These are phyloP conservation scores for Drosophila takahashii DNA, from an alignment of 1,140 invertebrate genomes.

Conservation along the genomic window DNA sequence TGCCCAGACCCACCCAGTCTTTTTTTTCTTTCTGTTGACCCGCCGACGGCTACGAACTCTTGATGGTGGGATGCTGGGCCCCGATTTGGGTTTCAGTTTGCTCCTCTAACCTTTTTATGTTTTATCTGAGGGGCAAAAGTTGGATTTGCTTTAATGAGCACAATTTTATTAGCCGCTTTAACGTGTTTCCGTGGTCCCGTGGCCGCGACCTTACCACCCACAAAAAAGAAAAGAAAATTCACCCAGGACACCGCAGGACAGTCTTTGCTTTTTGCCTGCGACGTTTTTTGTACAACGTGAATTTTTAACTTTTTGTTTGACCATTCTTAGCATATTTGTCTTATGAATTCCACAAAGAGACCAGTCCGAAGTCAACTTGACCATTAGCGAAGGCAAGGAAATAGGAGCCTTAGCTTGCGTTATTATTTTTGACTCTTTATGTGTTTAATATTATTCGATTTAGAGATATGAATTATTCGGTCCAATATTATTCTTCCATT, in stretches of 20 bases:
- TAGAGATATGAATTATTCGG: no score
- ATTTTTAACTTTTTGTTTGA: slow-evolving; percentile 60
- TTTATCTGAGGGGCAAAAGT: slow-evolving; percentile 61
- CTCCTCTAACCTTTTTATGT: slow-evolving; percentile 73
- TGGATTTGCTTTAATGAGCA: slow-evolving; percentile 78
- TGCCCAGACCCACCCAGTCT: slow-evolving; percentile 1
- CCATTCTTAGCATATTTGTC: slow-evolving; percentile 63
- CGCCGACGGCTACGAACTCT: slow-evolving; percentile 36
- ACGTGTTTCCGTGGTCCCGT: slow-evolving; percentile 36
- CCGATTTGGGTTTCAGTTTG: slow-evolving; percentile 31
- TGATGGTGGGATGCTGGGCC: slow-evolving; percentile 14
- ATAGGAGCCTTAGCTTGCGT: not conserved
- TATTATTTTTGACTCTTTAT: not conserved
- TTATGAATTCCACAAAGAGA: slow-evolving; percentile 24
- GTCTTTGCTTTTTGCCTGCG: slow-evolving; percentile 4
- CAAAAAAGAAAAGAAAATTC: not conserved
- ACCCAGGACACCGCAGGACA: slow-evolving; percentile 2
- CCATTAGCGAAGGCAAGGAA: not conserved
- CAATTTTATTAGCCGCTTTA: slow-evolving; percentile 77
- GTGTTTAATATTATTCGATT: no score
- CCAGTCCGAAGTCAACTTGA: slow-evolving; percentile 38
- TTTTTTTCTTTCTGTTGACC: slow-evolving; percentile 37
- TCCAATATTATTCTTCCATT: no score
- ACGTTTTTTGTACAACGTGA: slow-evolving; percentile 52
- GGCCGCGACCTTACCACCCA: not conserved